Percentiles rank a stretch among this genome's conserved stretches.
Conservation (phyloP, 2,113 vertebrate species). For the Corapipo altera region DNA sequence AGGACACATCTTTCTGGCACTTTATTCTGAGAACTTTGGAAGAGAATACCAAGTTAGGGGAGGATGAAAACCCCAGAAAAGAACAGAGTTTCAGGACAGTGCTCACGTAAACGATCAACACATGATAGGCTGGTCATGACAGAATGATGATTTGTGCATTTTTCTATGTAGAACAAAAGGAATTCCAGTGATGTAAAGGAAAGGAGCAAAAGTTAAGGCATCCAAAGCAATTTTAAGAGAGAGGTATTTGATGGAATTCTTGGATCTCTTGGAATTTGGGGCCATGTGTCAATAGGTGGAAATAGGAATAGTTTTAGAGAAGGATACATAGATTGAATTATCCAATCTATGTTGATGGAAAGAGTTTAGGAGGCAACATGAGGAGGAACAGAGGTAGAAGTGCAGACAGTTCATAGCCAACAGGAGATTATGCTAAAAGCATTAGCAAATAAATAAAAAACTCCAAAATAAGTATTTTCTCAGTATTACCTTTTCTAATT, state of each 20-base stretch:
- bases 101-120: neutral
- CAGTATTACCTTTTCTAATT: neutral
- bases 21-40: neutral
- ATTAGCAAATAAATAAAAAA: neutral
- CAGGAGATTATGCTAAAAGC: neutral
- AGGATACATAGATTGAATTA: neutral
- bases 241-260: neutral
- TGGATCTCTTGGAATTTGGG: neutral
- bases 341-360: neutral
- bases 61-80: neutral
- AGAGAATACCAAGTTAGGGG: neutral
- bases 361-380: neutral
- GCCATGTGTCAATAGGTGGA: neutral
- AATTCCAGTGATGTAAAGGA: neutral
- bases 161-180: neutral
- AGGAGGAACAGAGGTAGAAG: neutral
- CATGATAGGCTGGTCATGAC: neutral
- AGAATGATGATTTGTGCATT: neutral
- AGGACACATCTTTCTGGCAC: neutral
- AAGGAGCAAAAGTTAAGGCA: neutral
- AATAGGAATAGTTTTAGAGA: neutral
- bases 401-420: neutral
- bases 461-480: neutral
- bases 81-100: neutral
- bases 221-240: neutral